A percentile compares a stretch with the other conserved stretches of the same genome.
These are phyloP conservation scores for Drosophila arizonae DNA, from an alignment of 1,140 invertebrate genomes.

Conservation along the genomic window DNA sequence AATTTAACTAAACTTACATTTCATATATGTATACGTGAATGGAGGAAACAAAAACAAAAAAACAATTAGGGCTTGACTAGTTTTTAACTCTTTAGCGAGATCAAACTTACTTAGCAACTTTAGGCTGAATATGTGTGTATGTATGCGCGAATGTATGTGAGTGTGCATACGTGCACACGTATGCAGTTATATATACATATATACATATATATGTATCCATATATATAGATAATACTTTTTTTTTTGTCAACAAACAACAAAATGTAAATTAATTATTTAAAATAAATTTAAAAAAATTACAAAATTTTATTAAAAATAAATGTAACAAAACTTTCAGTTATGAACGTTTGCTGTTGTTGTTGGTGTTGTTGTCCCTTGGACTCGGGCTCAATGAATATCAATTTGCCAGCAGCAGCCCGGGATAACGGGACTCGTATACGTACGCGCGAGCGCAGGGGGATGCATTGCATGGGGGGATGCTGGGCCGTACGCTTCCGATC, in stretches of 20 bases:
- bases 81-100: slow-evolving; percentile 28
- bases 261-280: slow-evolving; percentile 76
- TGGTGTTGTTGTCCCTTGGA: too few relatives aligned
- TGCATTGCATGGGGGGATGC: too few relatives aligned
- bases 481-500: background rate
- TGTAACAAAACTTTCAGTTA: slow-evolving; percentile 54
- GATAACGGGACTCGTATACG: slow-evolving; percentile 1
- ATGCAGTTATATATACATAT: slow-evolving; percentile 10
- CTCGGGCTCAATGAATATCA: slow-evolving; percentile 35
- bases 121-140: background rate
- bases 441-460: too few relatives aligned
- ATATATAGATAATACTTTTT: slow-evolving; percentile 29
- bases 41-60: background rate
- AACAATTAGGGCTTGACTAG: slow-evolving; percentile 36
- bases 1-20: slow-evolving; percentile 22
- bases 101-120: slow-evolving; percentile 31
- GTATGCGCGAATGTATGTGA: background rate
- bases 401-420: slow-evolving; percentile 28
- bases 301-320: slow-evolving; percentile 78
- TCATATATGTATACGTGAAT: background rate
- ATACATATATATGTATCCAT: slow-evolving; percentile 1
- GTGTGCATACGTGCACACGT: slow-evolving; percentile 6
- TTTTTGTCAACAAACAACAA: slow-evolving; percentile 48
- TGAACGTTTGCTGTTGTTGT: background rate
- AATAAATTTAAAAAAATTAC: slow-evolving; percentile 67